A percentile compares a stretch with the other conserved stretches of the same genome.
These are phyloP conservation scores for Myripristis murdjan DNA, from an alignment of 2,797 vertebrate species.

Conservation along the genomic window DNA sequence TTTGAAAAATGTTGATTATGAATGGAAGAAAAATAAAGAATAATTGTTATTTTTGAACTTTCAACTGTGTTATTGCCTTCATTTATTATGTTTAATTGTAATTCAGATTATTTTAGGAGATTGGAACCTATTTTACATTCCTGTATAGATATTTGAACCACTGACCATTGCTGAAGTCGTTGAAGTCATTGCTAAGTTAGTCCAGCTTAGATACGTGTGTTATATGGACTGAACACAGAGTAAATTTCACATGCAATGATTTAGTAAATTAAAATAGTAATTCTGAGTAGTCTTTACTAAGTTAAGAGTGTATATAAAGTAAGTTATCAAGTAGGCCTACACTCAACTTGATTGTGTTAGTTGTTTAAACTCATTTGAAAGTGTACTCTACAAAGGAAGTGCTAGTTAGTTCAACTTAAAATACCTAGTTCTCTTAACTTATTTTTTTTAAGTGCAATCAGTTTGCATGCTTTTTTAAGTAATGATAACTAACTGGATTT, in stretches of 20 bases:
- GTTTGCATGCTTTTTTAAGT: no score
- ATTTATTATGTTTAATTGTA: not conserved
- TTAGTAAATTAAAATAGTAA: not conserved
- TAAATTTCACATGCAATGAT: not conserved
- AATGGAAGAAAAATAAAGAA: not conserved
- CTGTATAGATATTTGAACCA: slow-evolving; percentile 3
- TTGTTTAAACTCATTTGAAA: no score
- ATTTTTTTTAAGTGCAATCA: no score
- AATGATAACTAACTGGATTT: no score
- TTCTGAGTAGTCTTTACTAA: not conserved
- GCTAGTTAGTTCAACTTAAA: no score
- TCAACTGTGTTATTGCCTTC: not conserved
- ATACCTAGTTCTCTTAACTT: no score
- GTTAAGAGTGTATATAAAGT: not conserved
- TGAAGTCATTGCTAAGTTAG: slow-evolving; percentile 18
- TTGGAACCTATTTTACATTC: no score
- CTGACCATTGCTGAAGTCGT: no score
- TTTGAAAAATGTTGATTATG: not conserved
- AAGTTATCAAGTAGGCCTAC: slow-evolving; percentile 2
- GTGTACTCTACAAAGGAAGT: no score
- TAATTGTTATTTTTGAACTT: no score
- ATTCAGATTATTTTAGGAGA: no score
- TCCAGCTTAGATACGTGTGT: slow-evolving; percentile 2
- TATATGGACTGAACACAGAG: slow-evolving; percentile 1
- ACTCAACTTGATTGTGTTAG: no score